Evolutionary conservation across 1,140 invertebrate species (phyloP).

Genomic region (Sogatella furcifera): DNA sequence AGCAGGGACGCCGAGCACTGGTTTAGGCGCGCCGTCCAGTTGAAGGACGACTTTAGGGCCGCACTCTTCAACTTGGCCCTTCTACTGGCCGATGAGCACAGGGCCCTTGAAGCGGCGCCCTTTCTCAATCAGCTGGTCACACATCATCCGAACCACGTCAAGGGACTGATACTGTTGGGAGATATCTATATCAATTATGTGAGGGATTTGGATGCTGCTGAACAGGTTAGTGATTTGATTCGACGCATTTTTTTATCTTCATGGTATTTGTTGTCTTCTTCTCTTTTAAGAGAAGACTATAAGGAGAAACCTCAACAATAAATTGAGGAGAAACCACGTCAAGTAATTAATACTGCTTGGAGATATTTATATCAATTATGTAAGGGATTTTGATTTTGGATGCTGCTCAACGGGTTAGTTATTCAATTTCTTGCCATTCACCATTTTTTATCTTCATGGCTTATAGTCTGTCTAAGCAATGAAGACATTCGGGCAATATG

Average conservation of each 20-base stretch:
- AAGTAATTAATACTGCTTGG: conserved; percentile 90
- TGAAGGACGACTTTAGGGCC: conserved; percentile 78
- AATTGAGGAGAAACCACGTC: no score
- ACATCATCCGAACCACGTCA: conserved; percentile 87
- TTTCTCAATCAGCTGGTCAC: conserved; percentile 85
- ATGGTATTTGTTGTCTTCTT: no score
- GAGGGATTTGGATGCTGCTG: conserved; percentile 85
- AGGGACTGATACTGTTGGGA: conserved; percentile 86
- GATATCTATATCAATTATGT: conserved; percentile 96
- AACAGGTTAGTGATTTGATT: conserved; percentile 53
- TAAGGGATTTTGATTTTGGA: conserved; percentile 92
- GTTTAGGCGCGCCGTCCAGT: conserved; percentile 74
- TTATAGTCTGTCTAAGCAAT: no score
- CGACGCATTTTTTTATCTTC: no score
- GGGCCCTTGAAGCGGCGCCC: conserved; percentile 83
- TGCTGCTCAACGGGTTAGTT: conserved; percentile 74
- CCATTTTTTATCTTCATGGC: no score
- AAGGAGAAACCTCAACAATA: no score
- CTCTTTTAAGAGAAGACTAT: no score
- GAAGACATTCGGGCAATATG: no score
- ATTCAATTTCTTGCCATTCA: conserved; percentile 19
- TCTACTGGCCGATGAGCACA: conserved; percentile 73
- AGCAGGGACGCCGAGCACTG: conserved; percentile 75
- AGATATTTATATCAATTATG: conserved; percentile 93
- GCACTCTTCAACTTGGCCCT: conserved; percentile 92